These are phyloP conservation scores for Hapalemur alaotrensis DNA, from an alignment of 2,797 vertebrate genomes.

Conservation along the genomic window DNA sequence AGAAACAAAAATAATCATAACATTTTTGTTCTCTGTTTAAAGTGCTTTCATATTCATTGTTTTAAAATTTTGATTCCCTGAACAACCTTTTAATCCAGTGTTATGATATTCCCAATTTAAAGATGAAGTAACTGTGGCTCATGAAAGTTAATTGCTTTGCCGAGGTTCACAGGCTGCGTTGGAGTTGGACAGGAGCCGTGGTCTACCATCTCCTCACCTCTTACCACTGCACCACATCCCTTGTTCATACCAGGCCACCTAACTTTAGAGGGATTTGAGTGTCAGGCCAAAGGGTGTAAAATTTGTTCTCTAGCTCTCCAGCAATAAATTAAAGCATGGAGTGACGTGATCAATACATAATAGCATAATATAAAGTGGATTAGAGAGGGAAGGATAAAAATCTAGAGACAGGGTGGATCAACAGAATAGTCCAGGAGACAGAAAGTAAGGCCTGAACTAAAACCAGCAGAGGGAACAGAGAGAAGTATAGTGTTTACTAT, in stretches of 20 bases:
- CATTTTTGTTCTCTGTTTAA: neutral
- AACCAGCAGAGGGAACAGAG: neutral
- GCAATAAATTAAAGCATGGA: neutral
- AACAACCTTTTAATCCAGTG: neutral
- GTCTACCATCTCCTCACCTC: neutral
- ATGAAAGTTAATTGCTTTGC: neutral
- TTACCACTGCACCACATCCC: too few species aligned
- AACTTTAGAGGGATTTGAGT: neutral
- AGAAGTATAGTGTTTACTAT: neutral
- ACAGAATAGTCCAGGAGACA: neutral
- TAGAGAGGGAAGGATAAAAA: neutral
- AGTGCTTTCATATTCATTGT: neutral
- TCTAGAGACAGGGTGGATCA: neutral
- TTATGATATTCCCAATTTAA: neutral
- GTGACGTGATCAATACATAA: neutral
- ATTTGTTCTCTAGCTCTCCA: neutral
- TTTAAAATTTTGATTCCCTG: slow-evolving; percentile 30
- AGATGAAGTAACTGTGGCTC: neutral
- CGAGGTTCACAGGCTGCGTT: neutral
- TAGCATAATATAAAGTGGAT: neutral
- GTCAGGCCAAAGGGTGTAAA: neutral
- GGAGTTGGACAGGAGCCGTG: neutral
- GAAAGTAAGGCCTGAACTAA: neutral
- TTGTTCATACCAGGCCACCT: neutral
- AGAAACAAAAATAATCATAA: neutral